Evolutionary conservation across 2,797 vertebrate species (phyloP), one percentile per base, ranked within the genome.

Genomic region (Graptemys geographica): DNA sequence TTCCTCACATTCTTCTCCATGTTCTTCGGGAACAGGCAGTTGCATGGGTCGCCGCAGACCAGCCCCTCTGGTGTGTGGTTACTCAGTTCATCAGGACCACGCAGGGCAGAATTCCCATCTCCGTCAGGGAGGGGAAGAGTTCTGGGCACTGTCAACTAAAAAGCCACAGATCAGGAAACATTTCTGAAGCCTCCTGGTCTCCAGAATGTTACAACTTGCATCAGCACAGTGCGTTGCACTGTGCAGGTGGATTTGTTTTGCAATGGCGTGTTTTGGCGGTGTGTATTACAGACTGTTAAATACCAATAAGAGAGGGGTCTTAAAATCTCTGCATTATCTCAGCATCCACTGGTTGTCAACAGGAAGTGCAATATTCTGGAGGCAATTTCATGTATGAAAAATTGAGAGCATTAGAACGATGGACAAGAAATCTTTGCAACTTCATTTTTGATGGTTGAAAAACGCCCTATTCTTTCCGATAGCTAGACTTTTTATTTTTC

Each of bases 281-380:
- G 28, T 31, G 19, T 49, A 53, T 8, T 1, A 2, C 0, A 0
- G 8, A n/a, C 15, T n/a, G 9, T 44, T 72, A 69, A 25, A 79
- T 1, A 10, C 41, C 8, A 81, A 62, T 53, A 23, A 2, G 0
- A 83, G 47, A 83, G 8, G 1, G 2, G 25, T 52, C 27, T 2
- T 0, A 4, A 11, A 1, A 37, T 18, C 59, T n/a, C 33, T 4
- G 1, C 5, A 23, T 12, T 44, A 2, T 0, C 13, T 2, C 74
- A 55, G 78, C 89, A 86, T n/a, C 4, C 23, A 53, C 53, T 19
- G 18, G 62, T 8, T n/a, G 18, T 9, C 16, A 27, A 44, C 10
- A 44, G 82, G 56, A 1, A 49, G 1, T 59, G 28, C 31, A 33
- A 10, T 27, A 37, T 2, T 72, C 49, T 37, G 44, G 81, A 87